Percentiles rank a stretch among this genome's conserved stretches.
Evolutionary conservation across 1,140 invertebrate genomes (phyloP).

Genomic region (Zaprionus vittiger): DNA sequence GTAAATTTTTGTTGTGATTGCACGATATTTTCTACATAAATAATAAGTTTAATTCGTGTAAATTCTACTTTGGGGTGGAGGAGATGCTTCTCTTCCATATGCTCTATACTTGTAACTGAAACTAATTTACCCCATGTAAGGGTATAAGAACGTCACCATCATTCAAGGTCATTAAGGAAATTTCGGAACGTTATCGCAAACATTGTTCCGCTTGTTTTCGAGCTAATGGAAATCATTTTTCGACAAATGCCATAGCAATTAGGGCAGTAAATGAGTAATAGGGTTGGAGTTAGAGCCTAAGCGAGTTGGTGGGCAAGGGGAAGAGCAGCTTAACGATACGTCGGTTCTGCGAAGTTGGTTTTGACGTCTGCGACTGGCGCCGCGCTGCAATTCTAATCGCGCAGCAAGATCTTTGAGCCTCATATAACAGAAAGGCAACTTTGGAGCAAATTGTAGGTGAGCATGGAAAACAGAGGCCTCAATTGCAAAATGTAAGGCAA

Average conservation of each 20-base stretch:
- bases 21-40: too few relatives aligned
- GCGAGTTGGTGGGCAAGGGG: not conserved
- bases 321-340: conserved; percentile 28
- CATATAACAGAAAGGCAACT: conserved; percentile 53
- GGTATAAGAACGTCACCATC: not conserved
- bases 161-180: not conserved
- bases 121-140: not conserved
- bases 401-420: conserved; percentile 68
- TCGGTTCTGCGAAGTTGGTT: conserved; percentile 53
- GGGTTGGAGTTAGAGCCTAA: not conserved
- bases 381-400: conserved; percentile 68
- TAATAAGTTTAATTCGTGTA: too few relatives aligned
- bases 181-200: conserved; percentile 18
- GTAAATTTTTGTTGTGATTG: too few relatives aligned
- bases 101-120: too few relatives aligned
- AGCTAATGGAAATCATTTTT: conserved; percentile 29
- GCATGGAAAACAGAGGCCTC: conserved; percentile 38
- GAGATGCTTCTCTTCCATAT: too few relatives aligned
- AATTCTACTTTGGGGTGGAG: too few relatives aligned
- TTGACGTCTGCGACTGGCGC: conserved; percentile 36
- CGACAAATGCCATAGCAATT: conserved; percentile 21
- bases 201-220: not conserved
- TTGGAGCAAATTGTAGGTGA: conserved; percentile 41
- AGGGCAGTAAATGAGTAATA: not conserved
- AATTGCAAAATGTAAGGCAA: conserved; percentile 12